phyloP scores from a whole-genome alignment of 2,797 vertebrate species.

The Agapornis canus region DNA sequence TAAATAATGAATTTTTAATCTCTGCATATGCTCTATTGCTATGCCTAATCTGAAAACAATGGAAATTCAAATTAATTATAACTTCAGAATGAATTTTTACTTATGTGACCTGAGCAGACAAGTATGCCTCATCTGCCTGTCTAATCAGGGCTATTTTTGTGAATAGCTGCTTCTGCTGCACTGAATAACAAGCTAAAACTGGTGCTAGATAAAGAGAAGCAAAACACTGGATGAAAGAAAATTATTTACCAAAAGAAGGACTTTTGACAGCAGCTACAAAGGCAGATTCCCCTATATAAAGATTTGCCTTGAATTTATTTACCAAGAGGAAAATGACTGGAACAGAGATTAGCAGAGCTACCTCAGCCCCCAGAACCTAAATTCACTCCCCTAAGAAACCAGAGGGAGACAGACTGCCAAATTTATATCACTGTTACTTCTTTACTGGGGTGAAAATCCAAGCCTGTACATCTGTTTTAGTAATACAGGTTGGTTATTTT shows the following conservation, averaged over 20 bases:
- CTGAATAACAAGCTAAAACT: not conserved
- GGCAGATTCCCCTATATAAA: not conserved
- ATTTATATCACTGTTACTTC: not conserved
- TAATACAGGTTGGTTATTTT: accelerated
- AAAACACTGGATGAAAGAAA: not conserved
- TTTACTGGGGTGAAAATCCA: not conserved
- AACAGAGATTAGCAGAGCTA: not conserved
- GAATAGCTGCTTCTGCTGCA: not conserved
- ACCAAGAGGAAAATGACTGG: not conserved
- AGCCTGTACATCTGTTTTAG: not conserved
- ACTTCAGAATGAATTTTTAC: not conserved
- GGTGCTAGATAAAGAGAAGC: not conserved
- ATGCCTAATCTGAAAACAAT: not conserved
- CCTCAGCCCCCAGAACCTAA: not conserved
- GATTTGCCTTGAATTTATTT: not conserved
- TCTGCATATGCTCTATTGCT: not conserved
- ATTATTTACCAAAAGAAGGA: not conserved
- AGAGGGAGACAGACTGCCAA: not conserved
- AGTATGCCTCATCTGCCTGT: not conserved
- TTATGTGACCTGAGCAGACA: not conserved
- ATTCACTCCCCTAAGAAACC: not conserved
- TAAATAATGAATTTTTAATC: not conserved
- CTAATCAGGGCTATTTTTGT: not conserved
- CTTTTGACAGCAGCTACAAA: not conserved
- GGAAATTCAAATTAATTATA: not conserved